Evolutionary conservation across 92 coral and sea anemone species (phyloP).

Genomic region (Zoanthus sansibaricus): DNA sequence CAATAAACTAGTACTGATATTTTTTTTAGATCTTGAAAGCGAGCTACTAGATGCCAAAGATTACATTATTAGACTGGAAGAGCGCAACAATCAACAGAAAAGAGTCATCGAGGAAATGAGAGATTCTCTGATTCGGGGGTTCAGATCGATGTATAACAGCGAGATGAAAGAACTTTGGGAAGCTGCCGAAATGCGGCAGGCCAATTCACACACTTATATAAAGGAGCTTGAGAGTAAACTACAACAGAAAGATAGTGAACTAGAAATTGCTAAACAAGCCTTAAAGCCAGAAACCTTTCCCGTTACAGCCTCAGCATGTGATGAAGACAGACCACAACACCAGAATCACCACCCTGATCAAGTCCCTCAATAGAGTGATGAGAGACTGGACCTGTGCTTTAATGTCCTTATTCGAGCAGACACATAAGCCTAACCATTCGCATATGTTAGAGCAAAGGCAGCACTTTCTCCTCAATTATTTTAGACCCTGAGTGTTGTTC

Average conservation of each 20-base stretch:
- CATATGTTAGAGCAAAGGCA: no score
- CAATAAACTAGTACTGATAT: not conserved
- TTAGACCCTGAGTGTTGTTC: no score
- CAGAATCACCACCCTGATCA: no score
- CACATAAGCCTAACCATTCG: no score
- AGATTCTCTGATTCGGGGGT: not conserved
- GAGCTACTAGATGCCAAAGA: constrained; percentile 33
- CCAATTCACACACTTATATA: constrained; percentile 29
- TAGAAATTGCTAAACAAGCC: not conserved
- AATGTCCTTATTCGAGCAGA: no score
- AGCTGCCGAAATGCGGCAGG: constrained; percentile 5
- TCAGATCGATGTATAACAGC: constrained; percentile 19
- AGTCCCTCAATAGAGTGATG: no score
- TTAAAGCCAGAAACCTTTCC: not conserved
- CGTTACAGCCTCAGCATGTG: not conserved
- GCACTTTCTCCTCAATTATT: no score
- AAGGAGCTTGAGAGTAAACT: constrained; percentile 12
- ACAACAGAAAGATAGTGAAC: not conserved
- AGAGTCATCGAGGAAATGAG: constrained; percentile 18
- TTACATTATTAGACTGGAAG: not conserved
- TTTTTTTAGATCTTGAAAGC: constrained; percentile 14
- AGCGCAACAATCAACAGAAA: constrained; percentile 3
- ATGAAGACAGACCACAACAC: no score
- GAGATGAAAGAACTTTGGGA: constrained; percentile 17
- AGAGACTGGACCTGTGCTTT: no score